Evolutionary conservation across 2,888 invertebrate species (phyloP).

Genomic region (Lycia hirtaria): DNA sequence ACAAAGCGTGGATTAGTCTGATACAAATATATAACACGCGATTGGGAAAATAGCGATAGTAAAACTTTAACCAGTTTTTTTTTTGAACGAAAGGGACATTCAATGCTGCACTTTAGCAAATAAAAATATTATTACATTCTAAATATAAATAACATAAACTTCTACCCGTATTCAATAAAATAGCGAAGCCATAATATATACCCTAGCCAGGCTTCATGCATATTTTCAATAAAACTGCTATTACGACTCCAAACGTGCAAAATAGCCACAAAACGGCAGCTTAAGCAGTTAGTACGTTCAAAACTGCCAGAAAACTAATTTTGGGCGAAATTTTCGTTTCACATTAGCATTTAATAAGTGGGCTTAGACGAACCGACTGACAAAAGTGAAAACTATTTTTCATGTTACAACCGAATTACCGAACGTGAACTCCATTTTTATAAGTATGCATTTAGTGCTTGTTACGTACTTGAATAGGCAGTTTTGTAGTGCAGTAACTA

Average conservation of each 20-base stretch:
- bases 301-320: constrained; percentile 32
- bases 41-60: too few species aligned
- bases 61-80: too few species aligned
- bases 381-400: constrained; percentile 39
- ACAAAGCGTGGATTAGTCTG: too few species aligned
- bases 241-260: constrained; percentile 28
- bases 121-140: too few species aligned
- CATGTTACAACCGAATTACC: constrained; percentile 20
- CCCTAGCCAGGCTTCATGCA: constrained; percentile 21
- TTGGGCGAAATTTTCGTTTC: constrained; percentile 36
- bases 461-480: constrained; percentile 1
- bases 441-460: constrained; percentile 12
- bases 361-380: constrained; percentile 38
- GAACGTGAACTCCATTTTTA: constrained; percentile 15
- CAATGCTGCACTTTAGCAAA: too few species aligned
- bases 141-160: background rate
- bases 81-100: too few species aligned
- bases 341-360: constrained; percentile 44
- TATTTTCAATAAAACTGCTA: constrained; percentile 38
- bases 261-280: background rate
- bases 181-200: background rate
- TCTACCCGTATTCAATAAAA: background rate
- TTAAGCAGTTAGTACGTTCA: constrained; percentile 15
- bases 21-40: too few species aligned
- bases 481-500: constrained; percentile 4